Conservation (phyloP, 2,888 invertebrate species). For the Hofmannophila pseudospretella region DNA sequence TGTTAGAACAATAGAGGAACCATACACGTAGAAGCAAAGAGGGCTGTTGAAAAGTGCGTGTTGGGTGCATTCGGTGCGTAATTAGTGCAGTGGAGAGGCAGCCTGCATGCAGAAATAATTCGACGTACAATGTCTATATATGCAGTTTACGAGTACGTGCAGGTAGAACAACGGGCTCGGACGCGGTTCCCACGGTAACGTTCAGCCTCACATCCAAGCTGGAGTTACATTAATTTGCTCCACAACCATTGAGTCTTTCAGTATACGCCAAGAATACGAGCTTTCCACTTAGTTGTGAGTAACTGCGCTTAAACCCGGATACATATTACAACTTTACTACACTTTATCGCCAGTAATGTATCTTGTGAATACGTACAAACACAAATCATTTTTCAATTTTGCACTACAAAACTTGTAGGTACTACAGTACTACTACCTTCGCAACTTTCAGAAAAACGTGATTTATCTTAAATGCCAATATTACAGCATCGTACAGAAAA, state of each 20-base stretch:
- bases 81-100: not conserved
- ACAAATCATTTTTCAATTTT: not conserved
- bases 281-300: constrained; percentile 21
- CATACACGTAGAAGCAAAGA: constrained; percentile 28
- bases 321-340: not conserved
- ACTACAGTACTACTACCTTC: too few relatives aligned
- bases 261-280: constrained; percentile 32
- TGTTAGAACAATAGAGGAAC: constrained; percentile 17
- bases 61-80: constrained; percentile 17
- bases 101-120: too few relatives aligned
- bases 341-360: not conserved
- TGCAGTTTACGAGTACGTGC: not conserved
- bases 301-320: constrained; percentile 11
- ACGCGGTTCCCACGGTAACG: constrained; percentile 61
- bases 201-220: constrained; percentile 31
- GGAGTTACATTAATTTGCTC: constrained; percentile 51
- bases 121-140: too few relatives aligned
- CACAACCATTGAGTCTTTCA: constrained; percentile 43
- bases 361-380: not conserved
- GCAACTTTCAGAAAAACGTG: too few relatives aligned
- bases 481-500: too few relatives aligned
- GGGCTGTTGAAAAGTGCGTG: constrained; percentile 37
- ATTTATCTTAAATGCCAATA: not conserved
- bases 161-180: constrained; percentile 30
- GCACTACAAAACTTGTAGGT: too few relatives aligned